phyloP scores from a whole-genome alignment of 2,113 vertebrate genomes.

The Stegostoma tigrinum region DNA sequence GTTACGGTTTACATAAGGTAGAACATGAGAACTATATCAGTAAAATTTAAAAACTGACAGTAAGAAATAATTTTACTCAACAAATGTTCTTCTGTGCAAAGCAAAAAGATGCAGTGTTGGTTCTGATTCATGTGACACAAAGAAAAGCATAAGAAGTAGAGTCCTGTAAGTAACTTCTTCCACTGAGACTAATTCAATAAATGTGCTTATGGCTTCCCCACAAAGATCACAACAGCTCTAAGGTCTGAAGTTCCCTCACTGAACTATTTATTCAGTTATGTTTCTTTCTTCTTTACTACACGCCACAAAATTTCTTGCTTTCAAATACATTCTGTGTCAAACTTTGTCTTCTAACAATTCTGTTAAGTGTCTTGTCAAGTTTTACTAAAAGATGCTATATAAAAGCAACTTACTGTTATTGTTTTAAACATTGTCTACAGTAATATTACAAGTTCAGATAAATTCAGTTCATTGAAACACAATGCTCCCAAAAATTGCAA shows the following conservation, averaged over 20 bases:
- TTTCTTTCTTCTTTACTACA: neutral
- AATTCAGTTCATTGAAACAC: neutral
- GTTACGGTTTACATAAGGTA: neutral
- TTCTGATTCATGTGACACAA: neutral
- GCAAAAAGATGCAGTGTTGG: neutral
- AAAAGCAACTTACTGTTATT: neutral
- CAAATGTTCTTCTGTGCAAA: neutral
- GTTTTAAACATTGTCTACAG: neutral
- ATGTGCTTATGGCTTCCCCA: neutral
- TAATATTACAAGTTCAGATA: neutral
- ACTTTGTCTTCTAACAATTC: neutral
- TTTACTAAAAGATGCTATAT: neutral
- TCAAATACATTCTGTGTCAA: neutral
- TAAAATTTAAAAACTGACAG: neutral
- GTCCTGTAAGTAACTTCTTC: neutral
- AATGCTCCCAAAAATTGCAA: neutral
- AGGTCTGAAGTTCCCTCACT: neutral
- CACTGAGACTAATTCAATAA: too few relatives aligned
- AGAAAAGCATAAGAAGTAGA: neutral
- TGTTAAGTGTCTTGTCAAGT: neutral
- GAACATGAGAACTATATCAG: neutral
- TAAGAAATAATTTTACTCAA: neutral
- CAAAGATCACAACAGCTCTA: neutral
- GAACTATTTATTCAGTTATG: neutral
- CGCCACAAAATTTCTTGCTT: neutral